A percentile compares a stretch with the other conserved stretches of the same genome.
Evolutionary conservation across 2,797 vertebrate species (phyloP).

Genomic region (Pseudocheirus occidentalis): DNA sequence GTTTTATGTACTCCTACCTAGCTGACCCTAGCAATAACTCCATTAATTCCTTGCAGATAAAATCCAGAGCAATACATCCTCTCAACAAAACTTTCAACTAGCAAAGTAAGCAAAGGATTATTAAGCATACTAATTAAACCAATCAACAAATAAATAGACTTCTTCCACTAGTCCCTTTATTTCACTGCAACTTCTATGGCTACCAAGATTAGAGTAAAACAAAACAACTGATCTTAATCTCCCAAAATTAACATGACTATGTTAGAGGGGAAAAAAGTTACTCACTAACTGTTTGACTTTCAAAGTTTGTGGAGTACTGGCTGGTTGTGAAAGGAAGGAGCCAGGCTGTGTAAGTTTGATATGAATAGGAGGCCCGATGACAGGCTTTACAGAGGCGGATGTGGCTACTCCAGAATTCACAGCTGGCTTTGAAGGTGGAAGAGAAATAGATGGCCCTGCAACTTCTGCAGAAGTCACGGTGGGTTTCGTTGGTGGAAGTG

Average conservation of each 20-base stretch:
- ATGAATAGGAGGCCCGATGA: conserved; percentile 64
- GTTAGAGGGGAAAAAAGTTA: conserved; percentile 33
- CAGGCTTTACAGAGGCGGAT: conserved; percentile 38
- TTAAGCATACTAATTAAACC: conserved; percentile 6
- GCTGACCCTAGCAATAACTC: neutral
- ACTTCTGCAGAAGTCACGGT: conserved; percentile 68
- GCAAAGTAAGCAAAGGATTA: conserved; percentile 35
- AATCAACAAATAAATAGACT: conserved; percentile 19
- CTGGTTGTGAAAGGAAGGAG: conserved; percentile 62
- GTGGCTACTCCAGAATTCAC: conserved; percentile 47
- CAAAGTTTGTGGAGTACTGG: conserved; percentile 76
- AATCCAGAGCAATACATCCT: neutral
- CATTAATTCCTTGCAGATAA: neutral
- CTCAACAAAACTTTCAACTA: conserved; percentile 42
- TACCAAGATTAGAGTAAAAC: conserved; percentile 35
- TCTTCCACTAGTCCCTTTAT: conserved; percentile 46
- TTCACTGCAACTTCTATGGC: neutral
- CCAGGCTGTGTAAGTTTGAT: conserved; percentile 77
- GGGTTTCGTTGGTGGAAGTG: conserved; percentile 56
- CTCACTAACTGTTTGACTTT: conserved; percentile 88
- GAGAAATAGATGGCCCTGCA: conserved; percentile 60
- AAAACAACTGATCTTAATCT: neutral
- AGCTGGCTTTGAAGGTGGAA: conserved; percentile 62
- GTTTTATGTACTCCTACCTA: neutral
- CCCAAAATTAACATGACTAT: neutral